Evolutionary conservation across 2,113 vertebrate genomes (phyloP), one percentile per base, ranked within the genome.

Genomic region (Chunga burmeisteri): DNA sequence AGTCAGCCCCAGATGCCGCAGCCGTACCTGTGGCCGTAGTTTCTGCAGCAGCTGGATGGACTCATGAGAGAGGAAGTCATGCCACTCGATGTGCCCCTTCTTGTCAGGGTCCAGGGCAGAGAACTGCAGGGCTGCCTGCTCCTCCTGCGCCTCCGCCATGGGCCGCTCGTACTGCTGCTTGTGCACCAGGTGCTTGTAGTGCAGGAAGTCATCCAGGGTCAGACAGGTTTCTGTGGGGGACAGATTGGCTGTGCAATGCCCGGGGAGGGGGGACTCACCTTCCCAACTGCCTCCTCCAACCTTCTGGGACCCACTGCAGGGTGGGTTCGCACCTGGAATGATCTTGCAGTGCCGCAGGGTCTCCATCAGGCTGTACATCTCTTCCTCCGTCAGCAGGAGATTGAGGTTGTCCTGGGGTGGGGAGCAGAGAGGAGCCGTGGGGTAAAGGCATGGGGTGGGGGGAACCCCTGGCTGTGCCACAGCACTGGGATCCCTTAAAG

Each of bases 361-460:
- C 96, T 99, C 99, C 96, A 98, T 98, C 44, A 99, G 98, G 96
- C 99, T 99, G 93, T 99, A 99, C 99, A 99, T 99, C 97, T 99
- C 99, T 53, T 99, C 99, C 40, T 99, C 99, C 1, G 99, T 99
- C 56, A 99, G 98, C 68, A 99, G 98, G 66, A 99, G 98, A 96
- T 99, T 99, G 87, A 99, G 98, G 92, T 99, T 99, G 97, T 99
- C 99, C 99, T 99, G 94, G 27, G 9, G 21, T n/a, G 7, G 50
- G 47, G 25, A 11, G 5, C 23, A 71, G 52, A 84, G 68, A 66
- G 10, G 13, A 93, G 13, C 18, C 44, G 0, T 72, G 65, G n/a
- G 27, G 16, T 16, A 62, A 47, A 73, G 23, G 44, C 22, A 19
- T 0, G 5, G 46, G 23, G 6, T 19, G 6, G 7, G 21, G 14